phyloP scores from a whole-genome alignment of 2,888 invertebrate species.

The Rotaria sp. region DNA sequence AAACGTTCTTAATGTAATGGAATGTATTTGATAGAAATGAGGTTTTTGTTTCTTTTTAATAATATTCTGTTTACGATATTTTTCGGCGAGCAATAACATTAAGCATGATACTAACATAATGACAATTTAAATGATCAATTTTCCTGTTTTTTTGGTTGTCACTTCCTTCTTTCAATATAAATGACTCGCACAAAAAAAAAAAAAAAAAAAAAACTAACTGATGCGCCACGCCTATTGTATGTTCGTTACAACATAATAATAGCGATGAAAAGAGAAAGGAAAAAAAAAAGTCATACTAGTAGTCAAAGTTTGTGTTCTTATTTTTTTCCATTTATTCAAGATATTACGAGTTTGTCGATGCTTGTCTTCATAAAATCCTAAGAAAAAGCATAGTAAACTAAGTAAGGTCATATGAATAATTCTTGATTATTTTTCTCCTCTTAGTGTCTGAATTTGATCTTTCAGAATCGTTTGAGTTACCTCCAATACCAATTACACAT shows the following conservation, averaged over 20 bases:
- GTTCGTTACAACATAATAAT: background rate
- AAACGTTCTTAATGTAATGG: too few relatives aligned
- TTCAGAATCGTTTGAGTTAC: background rate
- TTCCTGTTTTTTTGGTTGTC: background rate
- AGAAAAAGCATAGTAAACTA: background rate
- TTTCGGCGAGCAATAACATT: background rate
- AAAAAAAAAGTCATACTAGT: background rate
- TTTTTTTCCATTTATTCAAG: background rate
- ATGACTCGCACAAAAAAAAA: background rate
- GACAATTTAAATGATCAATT: background rate
- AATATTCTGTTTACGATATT: background rate
- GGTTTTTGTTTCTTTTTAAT: background rate
- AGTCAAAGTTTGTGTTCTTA: background rate
- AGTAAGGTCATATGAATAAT: background rate
- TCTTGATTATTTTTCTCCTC: background rate
- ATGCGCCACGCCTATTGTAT: background rate
- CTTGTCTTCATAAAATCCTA: background rate
- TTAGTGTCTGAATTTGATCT: background rate
- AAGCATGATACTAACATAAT: too few relatives aligned
- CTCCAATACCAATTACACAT: background rate
- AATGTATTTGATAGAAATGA: too few relatives aligned
- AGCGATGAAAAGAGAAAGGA: background rate
- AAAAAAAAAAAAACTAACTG: background rate
- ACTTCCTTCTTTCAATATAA: background rate
- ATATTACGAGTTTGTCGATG: background rate